Evolutionary conservation across 2,888 invertebrate species (phyloP).

Genomic region (Monoplex corrugatus): DNA sequence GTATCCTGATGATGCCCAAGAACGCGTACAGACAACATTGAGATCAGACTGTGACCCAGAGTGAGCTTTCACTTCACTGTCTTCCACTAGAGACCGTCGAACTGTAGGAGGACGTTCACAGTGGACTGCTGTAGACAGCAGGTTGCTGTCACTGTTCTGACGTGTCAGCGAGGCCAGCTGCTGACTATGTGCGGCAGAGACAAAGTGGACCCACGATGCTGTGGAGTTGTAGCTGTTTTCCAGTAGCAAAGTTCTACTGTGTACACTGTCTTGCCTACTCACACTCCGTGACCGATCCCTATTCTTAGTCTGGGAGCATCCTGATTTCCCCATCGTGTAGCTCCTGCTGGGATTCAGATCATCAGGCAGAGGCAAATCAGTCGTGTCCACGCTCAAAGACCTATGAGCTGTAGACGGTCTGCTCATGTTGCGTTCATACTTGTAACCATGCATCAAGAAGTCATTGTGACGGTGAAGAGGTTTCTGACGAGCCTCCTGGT

Average conservation of each 20-base stretch:
- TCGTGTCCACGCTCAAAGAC: constrained; percentile 16
- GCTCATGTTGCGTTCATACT: background rate
- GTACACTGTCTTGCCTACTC: constrained; percentile 2
- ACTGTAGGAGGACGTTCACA: background rate
- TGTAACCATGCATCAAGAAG: constrained; percentile 39
- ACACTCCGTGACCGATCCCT: background rate
- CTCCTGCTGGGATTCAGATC: constrained; percentile 24
- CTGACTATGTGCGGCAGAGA: constrained; percentile 13
- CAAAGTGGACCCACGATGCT: constrained; percentile 24
- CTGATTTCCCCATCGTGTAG: background rate
- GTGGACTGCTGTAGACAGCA: background rate
- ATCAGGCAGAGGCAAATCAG: constrained; percentile 33
- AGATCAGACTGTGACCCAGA: constrained; percentile 29
- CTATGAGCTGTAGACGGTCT: background rate
- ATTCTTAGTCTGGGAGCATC: background rate
- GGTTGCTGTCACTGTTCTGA: constrained; percentile 26
- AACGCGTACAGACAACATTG: constrained; percentile 25
- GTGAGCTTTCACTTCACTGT: background rate
- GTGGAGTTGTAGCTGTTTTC: constrained; percentile 30
- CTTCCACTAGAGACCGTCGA: background rate
- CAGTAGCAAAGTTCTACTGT: background rate
- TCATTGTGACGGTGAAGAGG: background rate
- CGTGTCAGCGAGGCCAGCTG: background rate
- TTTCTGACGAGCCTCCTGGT: constrained; percentile 47
- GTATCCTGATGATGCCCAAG: constrained; percentile 37